Base-by-base conservation (phyloP, 1,140 invertebrate genomes). In the Cydia fagiglandana region DNA sequence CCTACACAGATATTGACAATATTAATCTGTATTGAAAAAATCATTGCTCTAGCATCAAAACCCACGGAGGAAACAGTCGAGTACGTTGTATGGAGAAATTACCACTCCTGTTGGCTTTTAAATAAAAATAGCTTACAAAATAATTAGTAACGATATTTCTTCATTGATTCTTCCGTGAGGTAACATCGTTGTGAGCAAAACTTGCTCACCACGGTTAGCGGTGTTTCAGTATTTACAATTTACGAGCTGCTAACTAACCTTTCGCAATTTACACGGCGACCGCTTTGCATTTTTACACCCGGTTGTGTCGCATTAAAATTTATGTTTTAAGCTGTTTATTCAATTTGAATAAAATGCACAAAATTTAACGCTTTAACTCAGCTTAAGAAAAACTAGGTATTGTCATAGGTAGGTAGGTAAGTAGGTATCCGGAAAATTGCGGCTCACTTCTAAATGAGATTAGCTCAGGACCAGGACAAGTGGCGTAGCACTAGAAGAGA, bases 281-380 rank as follows among this genome's bases (percentile, higher is more conserved):
- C 66, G 13, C 34, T 70, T 70, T 70, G 66, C 66, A 70, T 70
- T 70, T 70, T 70, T 70, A 70, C 66, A 70, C 66, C 34, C n/a
- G 66, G 56, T 41, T 70, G 30, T 70, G 34, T 70, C 66, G 30
- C n/a, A 17, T 56, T 56, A 41, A 68, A 70, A 70, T 70, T 41
- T 70, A 70, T 41, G 30, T 1, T 38, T 61, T 70, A 38, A 70
- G 66, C 66, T 70, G 66, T 17, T 70, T 41, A 70, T 70, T 38
- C 41, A 70, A 70, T 70, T 70, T 45, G 45, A 70, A 70, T 61
- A 24, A 24, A 61, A 12, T 61, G 50, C n/a, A 53, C n/a, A 17
- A 17, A 53, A 53, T 53, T 53, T 53, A 17, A n/a, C 50, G 13
- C n/a, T 6, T 17, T n/a, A 17, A 53, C 50, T 17, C n/a, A n/a